Evolutionary conservation across 2,113 vertebrate species (phyloP).

Genomic region (Alethe diademata): DNA sequence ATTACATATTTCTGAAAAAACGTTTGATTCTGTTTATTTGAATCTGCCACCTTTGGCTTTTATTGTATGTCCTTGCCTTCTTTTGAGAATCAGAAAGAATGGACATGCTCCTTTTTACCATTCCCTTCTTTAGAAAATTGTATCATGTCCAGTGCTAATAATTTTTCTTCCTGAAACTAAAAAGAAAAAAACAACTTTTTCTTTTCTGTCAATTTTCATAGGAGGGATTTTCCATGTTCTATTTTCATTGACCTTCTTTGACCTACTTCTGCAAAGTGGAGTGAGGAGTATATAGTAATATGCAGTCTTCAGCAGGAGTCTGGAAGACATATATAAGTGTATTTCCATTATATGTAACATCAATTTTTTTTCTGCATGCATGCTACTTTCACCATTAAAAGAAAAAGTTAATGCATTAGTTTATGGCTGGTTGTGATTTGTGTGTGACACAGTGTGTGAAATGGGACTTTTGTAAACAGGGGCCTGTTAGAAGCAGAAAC

Average conservation of each 20-base stretch:
- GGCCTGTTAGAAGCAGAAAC: background rate
- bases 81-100: background rate
- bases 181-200: background rate
- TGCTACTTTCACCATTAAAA: background rate
- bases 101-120: background rate
- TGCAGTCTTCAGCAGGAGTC: background rate
- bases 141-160: background rate
- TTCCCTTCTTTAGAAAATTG: background rate
- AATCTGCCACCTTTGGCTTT: background rate
- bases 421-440: background rate
- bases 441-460: background rate
- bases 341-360: background rate
- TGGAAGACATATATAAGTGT: background rate
- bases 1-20: background rate
- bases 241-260: constrained; percentile 29
- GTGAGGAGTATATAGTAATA: background rate
- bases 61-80: background rate
- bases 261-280: constrained; percentile 1
- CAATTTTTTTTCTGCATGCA: background rate
- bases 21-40: background rate
- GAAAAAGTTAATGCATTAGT: background rate
- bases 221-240: constrained; percentile 8
- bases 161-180: background rate
- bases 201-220: background rate
- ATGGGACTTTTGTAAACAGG: background rate